Conservation (phyloP, 2,797 vertebrate species). For the Choloepus didactylus region DNA sequence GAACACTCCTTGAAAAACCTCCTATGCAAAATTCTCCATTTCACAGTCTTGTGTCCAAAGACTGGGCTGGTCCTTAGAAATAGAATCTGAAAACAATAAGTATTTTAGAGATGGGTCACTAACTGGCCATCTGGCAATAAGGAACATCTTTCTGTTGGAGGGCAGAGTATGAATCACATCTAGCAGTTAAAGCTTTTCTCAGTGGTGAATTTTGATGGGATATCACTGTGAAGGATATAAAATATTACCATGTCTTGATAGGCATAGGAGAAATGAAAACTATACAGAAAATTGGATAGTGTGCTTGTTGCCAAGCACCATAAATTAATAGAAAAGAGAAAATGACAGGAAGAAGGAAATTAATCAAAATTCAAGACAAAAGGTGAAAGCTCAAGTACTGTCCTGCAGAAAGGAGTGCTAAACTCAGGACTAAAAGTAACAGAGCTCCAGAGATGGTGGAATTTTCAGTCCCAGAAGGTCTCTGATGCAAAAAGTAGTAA, state of each 20-base stretch:
- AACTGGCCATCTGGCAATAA: background rate
- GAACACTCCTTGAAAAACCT: background rate
- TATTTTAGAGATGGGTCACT: background rate
- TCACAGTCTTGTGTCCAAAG: background rate
- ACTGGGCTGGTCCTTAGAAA: background rate
- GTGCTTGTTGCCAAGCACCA: background rate
- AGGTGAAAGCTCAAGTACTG: background rate
- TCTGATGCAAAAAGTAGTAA: background rate
- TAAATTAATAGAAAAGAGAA: background rate
- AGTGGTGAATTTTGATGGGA: background rate
- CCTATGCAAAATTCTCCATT: background rate
- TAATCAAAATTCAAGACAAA: background rate
- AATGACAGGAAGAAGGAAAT: background rate
- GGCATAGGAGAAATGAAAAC: background rate
- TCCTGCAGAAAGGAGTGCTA: background rate
- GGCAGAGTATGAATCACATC: background rate
- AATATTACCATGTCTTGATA: background rate
- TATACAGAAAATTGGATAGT: background rate
- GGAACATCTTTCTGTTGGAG: background rate
- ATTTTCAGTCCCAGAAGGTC: background rate
- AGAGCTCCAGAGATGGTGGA: background rate
- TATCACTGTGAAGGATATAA: background rate
- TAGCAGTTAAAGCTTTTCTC: background rate
- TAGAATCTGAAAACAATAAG: background rate
- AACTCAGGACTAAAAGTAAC: background rate